These are phyloP conservation scores for Serripes groenlandicus DNA, from an alignment of 2,888 invertebrate genomes.

Conservation along the genomic window DNA sequence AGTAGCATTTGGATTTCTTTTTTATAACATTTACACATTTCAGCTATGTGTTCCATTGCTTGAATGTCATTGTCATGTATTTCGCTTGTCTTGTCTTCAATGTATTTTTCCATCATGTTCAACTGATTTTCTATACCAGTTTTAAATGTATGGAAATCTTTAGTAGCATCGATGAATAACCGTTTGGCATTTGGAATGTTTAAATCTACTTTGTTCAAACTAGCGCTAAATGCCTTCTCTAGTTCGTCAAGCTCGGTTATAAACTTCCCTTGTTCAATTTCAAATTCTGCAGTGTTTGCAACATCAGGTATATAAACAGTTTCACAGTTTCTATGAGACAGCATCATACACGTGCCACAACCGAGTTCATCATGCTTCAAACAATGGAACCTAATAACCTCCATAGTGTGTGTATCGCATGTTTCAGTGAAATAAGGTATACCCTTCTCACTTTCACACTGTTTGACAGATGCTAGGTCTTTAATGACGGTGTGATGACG, in stretches of 20 bases:
- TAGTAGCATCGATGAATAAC: not conserved
- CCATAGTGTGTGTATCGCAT: too few relatives aligned
- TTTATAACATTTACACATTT: not conserved
- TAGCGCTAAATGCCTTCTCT: not conserved
- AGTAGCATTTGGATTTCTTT: not conserved
- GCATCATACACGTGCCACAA: conserved; percentile 9
- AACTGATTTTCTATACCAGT: not conserved
- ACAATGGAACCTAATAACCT: not conserved
- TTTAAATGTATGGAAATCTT: conserved; percentile 3
- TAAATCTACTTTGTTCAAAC: not conserved
- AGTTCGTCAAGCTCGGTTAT: not conserved
- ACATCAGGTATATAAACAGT: conserved; percentile 12
- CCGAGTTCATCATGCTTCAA: not conserved
- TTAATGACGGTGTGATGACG: too few relatives aligned
- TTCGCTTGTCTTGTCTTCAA: conserved; percentile 6
- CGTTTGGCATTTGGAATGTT: conserved; percentile 3
- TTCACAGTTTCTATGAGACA: not conserved
- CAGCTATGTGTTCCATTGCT: not conserved
- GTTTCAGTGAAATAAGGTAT: too few relatives aligned
- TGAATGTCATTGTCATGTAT: not conserved
- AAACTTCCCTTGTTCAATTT: conserved; percentile 1
- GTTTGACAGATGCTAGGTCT: too few relatives aligned
- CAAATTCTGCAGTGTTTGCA: not conserved
- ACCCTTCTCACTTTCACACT: too few relatives aligned
- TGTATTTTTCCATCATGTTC: not conserved